phyloP scores from a whole-genome alignment of 2,797 vertebrate genomes.

The Propithecus perrieri region DNA sequence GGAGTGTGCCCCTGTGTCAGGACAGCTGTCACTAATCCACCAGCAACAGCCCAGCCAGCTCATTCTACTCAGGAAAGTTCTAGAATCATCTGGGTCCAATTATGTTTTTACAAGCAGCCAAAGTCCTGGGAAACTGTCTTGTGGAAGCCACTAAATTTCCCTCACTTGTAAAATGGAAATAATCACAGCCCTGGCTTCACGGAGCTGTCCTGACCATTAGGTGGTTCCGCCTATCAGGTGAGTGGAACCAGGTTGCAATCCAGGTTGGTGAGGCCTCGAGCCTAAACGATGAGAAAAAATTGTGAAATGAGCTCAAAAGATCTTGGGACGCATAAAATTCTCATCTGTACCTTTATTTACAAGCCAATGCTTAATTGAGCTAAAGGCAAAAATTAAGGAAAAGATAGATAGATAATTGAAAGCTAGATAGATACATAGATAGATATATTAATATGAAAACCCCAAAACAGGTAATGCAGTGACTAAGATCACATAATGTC shows the following conservation, averaged over 20 bases:
- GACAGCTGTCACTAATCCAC: background rate
- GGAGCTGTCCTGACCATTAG: background rate
- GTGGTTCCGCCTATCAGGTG: background rate
- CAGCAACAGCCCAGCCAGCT: background rate
- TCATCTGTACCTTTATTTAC: background rate
- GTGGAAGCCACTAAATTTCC: background rate
- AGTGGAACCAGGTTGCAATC: background rate
- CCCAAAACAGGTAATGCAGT: background rate
- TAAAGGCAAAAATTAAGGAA: background rate
- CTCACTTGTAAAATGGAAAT: background rate
- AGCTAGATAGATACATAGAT: background rate
- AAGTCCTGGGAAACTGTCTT: conserved; percentile 29
- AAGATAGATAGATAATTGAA: background rate
- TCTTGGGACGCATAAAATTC: background rate
- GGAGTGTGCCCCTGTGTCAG: background rate
- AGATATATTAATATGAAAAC: too few species aligned
- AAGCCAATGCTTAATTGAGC: background rate
- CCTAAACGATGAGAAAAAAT: background rate
- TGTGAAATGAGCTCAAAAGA: background rate
- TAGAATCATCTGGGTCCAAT: background rate
- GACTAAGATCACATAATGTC: background rate
- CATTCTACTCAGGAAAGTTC: background rate
- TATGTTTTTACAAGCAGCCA: conserved; percentile 37
- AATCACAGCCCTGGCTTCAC: background rate
- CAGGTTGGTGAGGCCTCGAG: background rate